phyloP scores from a whole-genome alignment of 2,797 vertebrate genomes.

The Rhinogobio ventralis region DNA sequence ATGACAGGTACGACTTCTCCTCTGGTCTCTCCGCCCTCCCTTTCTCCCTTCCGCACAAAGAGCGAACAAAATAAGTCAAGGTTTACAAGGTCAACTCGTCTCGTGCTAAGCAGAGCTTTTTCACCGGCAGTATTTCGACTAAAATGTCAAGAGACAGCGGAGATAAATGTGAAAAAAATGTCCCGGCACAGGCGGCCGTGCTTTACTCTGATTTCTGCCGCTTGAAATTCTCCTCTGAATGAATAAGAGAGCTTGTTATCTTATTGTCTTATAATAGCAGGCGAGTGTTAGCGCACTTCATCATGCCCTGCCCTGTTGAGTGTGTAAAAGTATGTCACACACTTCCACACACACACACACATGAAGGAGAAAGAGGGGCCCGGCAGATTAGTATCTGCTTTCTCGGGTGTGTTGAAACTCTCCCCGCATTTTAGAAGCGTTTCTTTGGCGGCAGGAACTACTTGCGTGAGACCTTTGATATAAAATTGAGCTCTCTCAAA shows the following conservation, averaged over 20 bases:
- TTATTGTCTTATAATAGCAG: constrained; percentile 45
- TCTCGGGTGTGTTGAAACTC: constrained; percentile 19
- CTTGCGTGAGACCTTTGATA: neutral
- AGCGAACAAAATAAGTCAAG: constrained; percentile 80
- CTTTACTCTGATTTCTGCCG: constrained; percentile 8
- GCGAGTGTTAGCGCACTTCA: constrained; percentile 13
- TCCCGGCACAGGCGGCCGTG: constrained; percentile 16
- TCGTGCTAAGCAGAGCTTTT: constrained; percentile 38
- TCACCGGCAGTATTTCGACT: constrained; percentile 48
- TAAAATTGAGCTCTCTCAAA: neutral
- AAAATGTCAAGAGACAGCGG: constrained; percentile 42
- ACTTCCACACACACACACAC: constrained; percentile 5
- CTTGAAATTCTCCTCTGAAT: constrained; percentile 35
- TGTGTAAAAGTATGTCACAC: constrained; percentile 29
- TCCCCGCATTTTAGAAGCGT: neutral
- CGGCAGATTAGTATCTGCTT: constrained; percentile 31
- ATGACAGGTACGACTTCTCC: constrained; percentile 77
- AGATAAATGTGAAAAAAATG: constrained; percentile 46
- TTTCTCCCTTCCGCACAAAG: constrained; percentile 67
- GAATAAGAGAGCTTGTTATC: constrained; percentile 42
- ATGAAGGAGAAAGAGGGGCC: neutral
- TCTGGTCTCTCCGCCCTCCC: constrained; percentile 42
- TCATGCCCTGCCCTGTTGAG: constrained; percentile 9
- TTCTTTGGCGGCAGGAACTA: constrained; percentile 13
- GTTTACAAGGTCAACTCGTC: constrained; percentile 80